Percentiles rank a stretch among this genome's conserved stretches.
phyloP scores from a whole-genome alignment of 2,888 invertebrate species.

The Barypeithes pellucidus region DNA sequence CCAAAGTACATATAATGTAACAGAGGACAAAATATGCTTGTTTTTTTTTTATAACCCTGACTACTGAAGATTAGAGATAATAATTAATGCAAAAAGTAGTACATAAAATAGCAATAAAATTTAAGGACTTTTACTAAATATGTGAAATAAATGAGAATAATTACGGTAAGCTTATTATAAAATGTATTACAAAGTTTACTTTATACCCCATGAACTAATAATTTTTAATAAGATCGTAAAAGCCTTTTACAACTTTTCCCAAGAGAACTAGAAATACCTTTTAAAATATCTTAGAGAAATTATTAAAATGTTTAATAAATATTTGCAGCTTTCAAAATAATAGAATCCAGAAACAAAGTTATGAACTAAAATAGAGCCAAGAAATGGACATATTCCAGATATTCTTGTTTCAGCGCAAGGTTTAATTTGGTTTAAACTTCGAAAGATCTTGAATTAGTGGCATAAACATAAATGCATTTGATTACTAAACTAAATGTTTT shows the following conservation, averaged over 20 bases:
- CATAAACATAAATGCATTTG: not conserved
- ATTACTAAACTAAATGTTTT: not conserved
- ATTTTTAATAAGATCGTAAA: not conserved
- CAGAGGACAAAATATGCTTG: too few species aligned
- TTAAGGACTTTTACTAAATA: too few species aligned
- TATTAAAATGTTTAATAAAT: not conserved
- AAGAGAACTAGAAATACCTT: not conserved
- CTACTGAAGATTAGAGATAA: too few species aligned
- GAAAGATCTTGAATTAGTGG: not conserved
- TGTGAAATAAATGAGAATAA: too few species aligned
- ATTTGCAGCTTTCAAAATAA: not conserved
- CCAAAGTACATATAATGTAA: too few species aligned
- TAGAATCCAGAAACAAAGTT: not conserved
- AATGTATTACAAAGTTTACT: not conserved
- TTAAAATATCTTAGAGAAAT: not conserved
- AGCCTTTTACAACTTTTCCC: not conserved
- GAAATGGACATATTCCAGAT: slow-evolving; percentile 13
- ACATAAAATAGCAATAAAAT: too few species aligned
- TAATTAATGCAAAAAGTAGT: too few species aligned
- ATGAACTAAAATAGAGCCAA: not conserved
- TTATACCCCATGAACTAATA: not conserved
- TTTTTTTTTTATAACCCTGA: too few species aligned
- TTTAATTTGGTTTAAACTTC: slow-evolving; percentile 14
- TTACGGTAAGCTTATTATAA: too few species aligned
- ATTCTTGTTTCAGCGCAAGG: not conserved